These are phyloP conservation scores for Ictalurus furcatus DNA, from an alignment of 2,113 vertebrate genomes.

Conservation along the genomic window DNA sequence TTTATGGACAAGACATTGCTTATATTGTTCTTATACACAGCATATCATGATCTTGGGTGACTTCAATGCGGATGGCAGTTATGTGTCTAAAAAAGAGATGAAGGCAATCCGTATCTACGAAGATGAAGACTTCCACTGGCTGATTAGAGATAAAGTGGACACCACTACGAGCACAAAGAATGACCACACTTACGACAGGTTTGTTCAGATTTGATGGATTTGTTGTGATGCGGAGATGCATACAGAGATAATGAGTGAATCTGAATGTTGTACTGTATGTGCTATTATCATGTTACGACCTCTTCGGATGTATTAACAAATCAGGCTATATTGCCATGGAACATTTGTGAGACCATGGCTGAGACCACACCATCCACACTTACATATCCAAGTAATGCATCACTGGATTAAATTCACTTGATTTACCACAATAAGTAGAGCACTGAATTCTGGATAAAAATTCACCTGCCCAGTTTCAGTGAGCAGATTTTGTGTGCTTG, in stretches of 20 bases:
- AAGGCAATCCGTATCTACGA: slow-evolving; percentile 59
- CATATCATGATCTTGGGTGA: slow-evolving; percentile 75
- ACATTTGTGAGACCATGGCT: background rate
- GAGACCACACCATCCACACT: background rate
- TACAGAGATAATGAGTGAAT: background rate
- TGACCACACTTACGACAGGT: slow-evolving; percentile 75
- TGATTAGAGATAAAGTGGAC: slow-evolving; percentile 69
- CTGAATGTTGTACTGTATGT: background rate
- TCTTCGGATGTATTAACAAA: background rate
- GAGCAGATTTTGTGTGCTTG: background rate
- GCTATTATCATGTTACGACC: background rate
- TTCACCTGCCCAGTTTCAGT: background rate
- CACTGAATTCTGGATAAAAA: background rate
- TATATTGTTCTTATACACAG: slow-evolving; percentile 48
- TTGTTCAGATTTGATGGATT: slow-evolving; percentile 4
- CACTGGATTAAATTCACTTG: background rate
- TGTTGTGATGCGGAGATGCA: background rate
- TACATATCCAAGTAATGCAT: background rate
- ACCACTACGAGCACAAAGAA: slow-evolving; percentile 66
- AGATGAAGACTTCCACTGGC: slow-evolving; percentile 65
- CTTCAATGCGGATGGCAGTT: slow-evolving; percentile 72
- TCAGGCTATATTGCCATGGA: background rate
- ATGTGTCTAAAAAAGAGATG: slow-evolving; percentile 65
- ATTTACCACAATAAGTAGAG: background rate
- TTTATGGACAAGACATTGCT: background rate